A percentile compares a stretch with the other conserved stretches of the same genome.
Evolutionary conservation across 2,888 invertebrate genomes (phyloP).

Genomic region (Sclerodermus sp.): DNA sequence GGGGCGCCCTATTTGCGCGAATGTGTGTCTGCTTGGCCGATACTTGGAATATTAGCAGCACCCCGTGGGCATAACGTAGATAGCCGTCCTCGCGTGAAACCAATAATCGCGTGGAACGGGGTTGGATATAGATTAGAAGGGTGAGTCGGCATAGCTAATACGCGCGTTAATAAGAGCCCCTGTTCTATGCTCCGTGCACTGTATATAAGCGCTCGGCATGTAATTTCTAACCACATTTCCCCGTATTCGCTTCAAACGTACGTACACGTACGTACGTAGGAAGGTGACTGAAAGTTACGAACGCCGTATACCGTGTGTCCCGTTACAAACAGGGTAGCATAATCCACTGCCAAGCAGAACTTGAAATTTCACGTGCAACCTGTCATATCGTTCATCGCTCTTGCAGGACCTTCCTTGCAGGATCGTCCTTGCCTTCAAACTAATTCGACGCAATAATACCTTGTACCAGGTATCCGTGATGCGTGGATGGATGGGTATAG

Average conservation of each 20-base stretch:
- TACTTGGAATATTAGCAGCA: conserved; percentile 26
- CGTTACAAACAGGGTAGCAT: conserved; percentile 1
- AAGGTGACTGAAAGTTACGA: conserved; percentile 35
- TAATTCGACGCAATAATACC: too few relatives aligned
- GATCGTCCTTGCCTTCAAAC: too few relatives aligned
- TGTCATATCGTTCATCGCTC: too few relatives aligned
- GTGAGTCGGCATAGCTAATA: conserved; percentile 51
- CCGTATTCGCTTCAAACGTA: conserved; percentile 37
- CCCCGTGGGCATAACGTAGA: conserved; percentile 45
- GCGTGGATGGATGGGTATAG: too few relatives aligned
- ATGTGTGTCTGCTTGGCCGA: neutral
- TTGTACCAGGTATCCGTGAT: too few relatives aligned
- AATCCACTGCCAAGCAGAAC: too few relatives aligned
- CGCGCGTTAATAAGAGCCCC: conserved; percentile 50
- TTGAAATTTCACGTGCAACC: too few relatives aligned
- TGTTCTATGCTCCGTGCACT: conserved; percentile 31
- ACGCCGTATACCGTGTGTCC: conserved; percentile 28
- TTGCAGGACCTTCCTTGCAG: too few relatives aligned
- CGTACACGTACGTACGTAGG: conserved; percentile 30
- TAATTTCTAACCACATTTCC: conserved; percentile 49
- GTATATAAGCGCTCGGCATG: conserved; percentile 42
- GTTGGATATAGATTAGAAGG: conserved; percentile 50
- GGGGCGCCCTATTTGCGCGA: neutral
- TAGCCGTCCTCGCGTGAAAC: conserved; percentile 48
- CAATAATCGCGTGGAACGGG: conserved; percentile 48